These are phyloP conservation scores for Cyclophora albipunctata DNA, from an alignment of 2,888 invertebrate genomes.

Conservation along the genomic window DNA sequence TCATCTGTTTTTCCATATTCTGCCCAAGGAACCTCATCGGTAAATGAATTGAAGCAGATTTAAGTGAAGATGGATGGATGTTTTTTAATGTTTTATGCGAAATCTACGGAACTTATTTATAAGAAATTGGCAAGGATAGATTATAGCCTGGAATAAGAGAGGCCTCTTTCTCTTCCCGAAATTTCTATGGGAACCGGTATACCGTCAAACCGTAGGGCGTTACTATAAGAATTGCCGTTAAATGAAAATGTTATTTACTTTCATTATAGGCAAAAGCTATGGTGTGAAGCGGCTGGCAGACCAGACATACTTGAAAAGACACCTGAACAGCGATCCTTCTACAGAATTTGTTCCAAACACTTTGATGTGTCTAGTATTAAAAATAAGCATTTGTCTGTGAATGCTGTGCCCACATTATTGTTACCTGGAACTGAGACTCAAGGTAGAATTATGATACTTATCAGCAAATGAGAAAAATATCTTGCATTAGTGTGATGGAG, in stretches of 20 bases:
- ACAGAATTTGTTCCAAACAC: slow-evolving; percentile 58
- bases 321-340: slow-evolving; percentile 27
- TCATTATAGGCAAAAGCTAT: slow-evolving; percentile 41
- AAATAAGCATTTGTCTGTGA: slow-evolving; percentile 43
- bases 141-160: no score
- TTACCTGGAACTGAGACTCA: slow-evolving; percentile 36
- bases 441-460: slow-evolving; percentile 23
- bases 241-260: slow-evolving; percentile 1
- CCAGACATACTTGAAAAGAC: slow-evolving; percentile 41
- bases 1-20: slow-evolving; percentile 51
- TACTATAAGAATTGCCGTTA: neutral
- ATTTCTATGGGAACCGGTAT: neutral
- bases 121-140: no score
- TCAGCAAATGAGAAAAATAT: neutral
- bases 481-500: neutral
- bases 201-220: neutral
- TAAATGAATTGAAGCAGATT: slow-evolving; percentile 16
- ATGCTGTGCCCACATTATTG: slow-evolving; percentile 49
- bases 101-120: neutral
- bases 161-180: neutral
- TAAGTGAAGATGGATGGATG: no score
- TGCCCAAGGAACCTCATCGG: slow-evolving; percentile 56
- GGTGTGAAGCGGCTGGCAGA: slow-evolving; percentile 49
- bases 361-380: slow-evolving; percentile 44
- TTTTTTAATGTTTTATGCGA: neutral